Conservation (phyloP, 2,113 vertebrate genomes). For the Furnarius figulus region DNA sequence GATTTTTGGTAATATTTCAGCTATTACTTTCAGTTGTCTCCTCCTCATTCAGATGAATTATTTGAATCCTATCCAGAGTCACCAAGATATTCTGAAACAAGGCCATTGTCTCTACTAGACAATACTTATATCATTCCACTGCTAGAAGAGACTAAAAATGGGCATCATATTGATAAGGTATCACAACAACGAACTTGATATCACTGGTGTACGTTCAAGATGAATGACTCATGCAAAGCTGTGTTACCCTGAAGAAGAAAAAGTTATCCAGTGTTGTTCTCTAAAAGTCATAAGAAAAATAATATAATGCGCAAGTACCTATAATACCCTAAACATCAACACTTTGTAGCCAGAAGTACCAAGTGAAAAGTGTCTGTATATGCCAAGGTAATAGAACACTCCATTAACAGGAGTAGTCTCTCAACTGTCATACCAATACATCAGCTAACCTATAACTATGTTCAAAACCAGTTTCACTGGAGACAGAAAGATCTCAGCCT, state of each 20-base stretch:
- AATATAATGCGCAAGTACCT: neutral
- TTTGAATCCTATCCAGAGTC: neutral
- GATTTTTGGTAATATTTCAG: neutral
- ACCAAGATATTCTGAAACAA: neutral
- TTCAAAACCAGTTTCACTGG: conserved; percentile 6
- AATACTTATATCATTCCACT: neutral
- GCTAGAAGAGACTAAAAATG: neutral
- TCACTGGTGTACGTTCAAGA: neutral
- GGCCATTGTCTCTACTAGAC: neutral
- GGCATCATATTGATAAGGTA: neutral
- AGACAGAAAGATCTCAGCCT: neutral
- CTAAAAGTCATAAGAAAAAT: conserved; percentile 2
- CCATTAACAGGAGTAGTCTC: neutral
- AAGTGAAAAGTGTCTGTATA: neutral
- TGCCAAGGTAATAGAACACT: neutral
- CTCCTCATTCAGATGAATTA: neutral
- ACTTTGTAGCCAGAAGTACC: neutral
- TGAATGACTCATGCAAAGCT: conserved; percentile 10
- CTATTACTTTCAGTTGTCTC: neutral
- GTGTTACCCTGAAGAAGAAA: neutral
- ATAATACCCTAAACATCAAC: conserved; percentile 3
- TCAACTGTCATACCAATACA: neutral
- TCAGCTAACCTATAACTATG: neutral
- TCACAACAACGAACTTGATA: neutral
- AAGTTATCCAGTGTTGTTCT: neutral